These are phyloP conservation scores for Drosophila yakuba DNA, from an alignment of 1,140 invertebrate genomes.

Conservation along the genomic window DNA sequence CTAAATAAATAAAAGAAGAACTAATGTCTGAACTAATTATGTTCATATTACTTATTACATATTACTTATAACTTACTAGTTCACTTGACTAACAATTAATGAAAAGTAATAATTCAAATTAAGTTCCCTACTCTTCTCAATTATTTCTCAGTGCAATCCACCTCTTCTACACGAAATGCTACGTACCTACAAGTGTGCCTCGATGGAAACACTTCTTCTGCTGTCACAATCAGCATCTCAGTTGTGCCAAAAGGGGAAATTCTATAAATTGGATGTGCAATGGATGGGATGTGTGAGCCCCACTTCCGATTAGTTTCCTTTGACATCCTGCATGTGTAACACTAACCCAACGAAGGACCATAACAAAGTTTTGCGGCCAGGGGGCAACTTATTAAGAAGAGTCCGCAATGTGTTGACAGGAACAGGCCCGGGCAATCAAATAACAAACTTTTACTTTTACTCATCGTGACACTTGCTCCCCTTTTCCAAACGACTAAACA, in stretches of 20 bases:
- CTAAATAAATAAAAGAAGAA: too few species aligned
- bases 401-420: slow-evolving; percentile 50
- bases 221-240: slow-evolving; percentile 37
- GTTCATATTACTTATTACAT: too few species aligned
- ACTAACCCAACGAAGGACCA: neutral
- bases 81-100: too few species aligned
- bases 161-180: neutral
- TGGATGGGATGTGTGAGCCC: slow-evolving; percentile 1
- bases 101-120: too few species aligned
- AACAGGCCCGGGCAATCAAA: slow-evolving; percentile 61
- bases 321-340: slow-evolving; percentile 9
- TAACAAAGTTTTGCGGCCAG: slow-evolving; percentile 2
- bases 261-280: slow-evolving; percentile 31
- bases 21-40: too few species aligned
- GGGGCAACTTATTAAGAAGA: slow-evolving; percentile 36
- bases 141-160: neutral
- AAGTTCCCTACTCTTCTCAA: too few species aligned
- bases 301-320: slow-evolving; percentile 6
- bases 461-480: slow-evolving; percentile 12
- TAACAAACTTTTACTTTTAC: slow-evolving; percentile 54
- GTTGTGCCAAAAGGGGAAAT: slow-evolving; percentile 9
- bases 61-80: too few species aligned
- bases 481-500: slow-evolving; percentile 30
- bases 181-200: slow-evolving; percentile 16
- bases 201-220: slow-evolving; percentile 3